Conservation (phyloP, 2,797 vertebrate genomes). For the Pantherophis alleghaniensis region DNA sequence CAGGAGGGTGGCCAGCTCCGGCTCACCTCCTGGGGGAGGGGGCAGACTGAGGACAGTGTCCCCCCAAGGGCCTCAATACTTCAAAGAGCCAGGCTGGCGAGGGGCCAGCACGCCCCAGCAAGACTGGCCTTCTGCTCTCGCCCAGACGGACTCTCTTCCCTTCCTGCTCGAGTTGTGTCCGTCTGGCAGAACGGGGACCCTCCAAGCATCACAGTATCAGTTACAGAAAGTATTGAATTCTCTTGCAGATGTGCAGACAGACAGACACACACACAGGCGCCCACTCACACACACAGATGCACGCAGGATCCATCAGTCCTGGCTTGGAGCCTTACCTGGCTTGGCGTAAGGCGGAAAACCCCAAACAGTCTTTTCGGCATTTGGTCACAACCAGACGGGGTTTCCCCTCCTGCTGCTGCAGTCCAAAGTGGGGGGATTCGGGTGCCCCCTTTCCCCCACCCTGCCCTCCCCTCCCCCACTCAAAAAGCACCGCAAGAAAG, state of each 20-base stretch:
- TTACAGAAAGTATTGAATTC: neutral
- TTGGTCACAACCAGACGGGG: neutral
- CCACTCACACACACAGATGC: too few species aligned
- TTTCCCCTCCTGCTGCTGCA: neutral
- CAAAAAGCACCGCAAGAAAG: neutral
- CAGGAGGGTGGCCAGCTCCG: neutral
- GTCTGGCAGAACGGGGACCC: neutral
- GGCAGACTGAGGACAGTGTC: neutral
- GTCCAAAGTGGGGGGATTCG: neutral
- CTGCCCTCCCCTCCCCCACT: too few species aligned
- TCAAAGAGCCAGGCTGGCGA: neutral
- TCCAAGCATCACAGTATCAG: constrained; percentile 12
- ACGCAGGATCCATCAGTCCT: neutral
- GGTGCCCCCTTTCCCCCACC: neutral
- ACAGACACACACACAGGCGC: fast-evolving
- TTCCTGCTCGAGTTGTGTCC: neutral
- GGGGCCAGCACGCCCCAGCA: fast-evolving
- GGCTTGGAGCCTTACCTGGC: neutral
- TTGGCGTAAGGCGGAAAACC: neutral
- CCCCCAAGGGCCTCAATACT: neutral
- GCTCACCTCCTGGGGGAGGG: neutral
- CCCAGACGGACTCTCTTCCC: too few species aligned
- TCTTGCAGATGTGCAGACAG: neutral
- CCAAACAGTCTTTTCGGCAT: neutral
- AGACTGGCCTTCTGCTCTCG: fast-evolving